Percentiles rank a stretch among this genome's conserved stretches.
Conservation (phyloP, 2,797 vertebrate species). For the Bryconaethiops microstoma region DNA sequence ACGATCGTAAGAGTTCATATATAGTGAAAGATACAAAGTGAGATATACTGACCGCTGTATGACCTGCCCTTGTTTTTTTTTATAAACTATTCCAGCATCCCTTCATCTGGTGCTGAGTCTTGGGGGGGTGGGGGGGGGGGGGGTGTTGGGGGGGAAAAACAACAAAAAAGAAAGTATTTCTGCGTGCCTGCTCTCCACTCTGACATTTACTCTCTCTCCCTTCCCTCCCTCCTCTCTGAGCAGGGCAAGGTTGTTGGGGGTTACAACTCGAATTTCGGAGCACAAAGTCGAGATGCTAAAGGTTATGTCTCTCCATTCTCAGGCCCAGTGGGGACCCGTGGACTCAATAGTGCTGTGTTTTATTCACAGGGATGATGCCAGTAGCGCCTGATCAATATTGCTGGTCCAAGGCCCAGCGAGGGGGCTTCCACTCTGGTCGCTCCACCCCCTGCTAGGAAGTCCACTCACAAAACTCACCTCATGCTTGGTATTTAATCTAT, state of each 20-base stretch:
- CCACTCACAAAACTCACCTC: constrained; percentile 75
- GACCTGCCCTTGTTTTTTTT: constrained; percentile 64
- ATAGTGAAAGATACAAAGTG: background rate
- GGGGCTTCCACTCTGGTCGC: constrained; percentile 68
- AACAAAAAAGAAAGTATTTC: constrained; percentile 44
- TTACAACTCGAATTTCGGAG: constrained; percentile 59
- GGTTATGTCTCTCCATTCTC: constrained; percentile 77
- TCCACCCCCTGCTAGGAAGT: constrained; percentile 68
- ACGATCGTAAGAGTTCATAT: background rate
- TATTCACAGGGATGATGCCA: constrained; percentile 77
- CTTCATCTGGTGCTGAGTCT: constrained; percentile 54
- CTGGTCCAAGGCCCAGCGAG: constrained; percentile 41
- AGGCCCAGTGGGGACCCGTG: constrained; percentile 70
- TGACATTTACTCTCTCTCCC: constrained; percentile 67
- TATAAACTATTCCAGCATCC: constrained; percentile 60
- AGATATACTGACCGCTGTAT: constrained; percentile 35
- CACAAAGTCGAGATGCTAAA: constrained; percentile 64
- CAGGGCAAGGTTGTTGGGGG: constrained; percentile 58
- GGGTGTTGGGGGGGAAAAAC: constrained; percentile 10
- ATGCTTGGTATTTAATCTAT: constrained; percentile 70
- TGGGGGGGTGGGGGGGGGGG: background rate
- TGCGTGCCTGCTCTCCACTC: constrained; percentile 44
- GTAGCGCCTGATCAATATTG: constrained; percentile 77
- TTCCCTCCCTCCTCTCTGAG: constrained; percentile 41
- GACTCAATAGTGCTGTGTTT: constrained; percentile 72